These are phyloP conservation scores for Epizoanthus fatuus DNA, from an alignment of 92 coral and sea anemone species.

Conservation along the genomic window DNA sequence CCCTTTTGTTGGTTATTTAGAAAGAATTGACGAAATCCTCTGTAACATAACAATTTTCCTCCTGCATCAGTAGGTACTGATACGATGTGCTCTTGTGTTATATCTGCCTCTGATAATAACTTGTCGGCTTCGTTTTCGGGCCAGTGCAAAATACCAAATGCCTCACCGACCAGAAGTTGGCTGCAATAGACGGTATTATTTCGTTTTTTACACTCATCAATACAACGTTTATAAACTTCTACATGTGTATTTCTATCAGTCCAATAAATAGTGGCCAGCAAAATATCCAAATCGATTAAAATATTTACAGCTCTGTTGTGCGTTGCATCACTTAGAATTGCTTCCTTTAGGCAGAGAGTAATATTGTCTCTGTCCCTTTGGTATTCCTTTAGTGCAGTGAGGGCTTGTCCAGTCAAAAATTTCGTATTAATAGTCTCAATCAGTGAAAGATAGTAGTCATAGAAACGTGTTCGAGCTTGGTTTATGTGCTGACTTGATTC, in stretches of 20 bases:
- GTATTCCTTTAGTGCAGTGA: too few relatives aligned
- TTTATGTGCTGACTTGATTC: not conserved
- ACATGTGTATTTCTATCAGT: too few relatives aligned
- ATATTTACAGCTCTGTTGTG: too few relatives aligned
- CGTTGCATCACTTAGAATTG: too few relatives aligned
- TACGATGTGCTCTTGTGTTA: too few relatives aligned
- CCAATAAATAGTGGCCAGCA: too few relatives aligned
- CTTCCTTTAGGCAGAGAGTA: too few relatives aligned
- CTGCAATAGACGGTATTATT: not conserved
- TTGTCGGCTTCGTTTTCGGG: not conserved
- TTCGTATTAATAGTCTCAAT: not conserved
- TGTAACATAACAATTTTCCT: constrained; percentile 10
- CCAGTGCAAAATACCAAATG: constrained; percentile 2
- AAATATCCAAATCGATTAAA: too few relatives aligned
- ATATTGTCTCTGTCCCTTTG: too few relatives aligned
- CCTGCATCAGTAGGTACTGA: not conserved
- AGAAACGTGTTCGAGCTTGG: not conserved
- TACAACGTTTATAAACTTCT: too few relatives aligned
- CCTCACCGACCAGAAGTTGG: not conserved
- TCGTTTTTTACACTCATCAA: too few relatives aligned
- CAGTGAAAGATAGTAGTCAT: not conserved
- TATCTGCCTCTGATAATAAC: not conserved
- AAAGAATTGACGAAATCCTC: not conserved
- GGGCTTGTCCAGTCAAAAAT: too few relatives aligned
- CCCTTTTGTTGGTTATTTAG: not conserved